Base-by-base conservation (phyloP, 2,797 vertebrate genomes). In the Siniperca undulata region DNA sequence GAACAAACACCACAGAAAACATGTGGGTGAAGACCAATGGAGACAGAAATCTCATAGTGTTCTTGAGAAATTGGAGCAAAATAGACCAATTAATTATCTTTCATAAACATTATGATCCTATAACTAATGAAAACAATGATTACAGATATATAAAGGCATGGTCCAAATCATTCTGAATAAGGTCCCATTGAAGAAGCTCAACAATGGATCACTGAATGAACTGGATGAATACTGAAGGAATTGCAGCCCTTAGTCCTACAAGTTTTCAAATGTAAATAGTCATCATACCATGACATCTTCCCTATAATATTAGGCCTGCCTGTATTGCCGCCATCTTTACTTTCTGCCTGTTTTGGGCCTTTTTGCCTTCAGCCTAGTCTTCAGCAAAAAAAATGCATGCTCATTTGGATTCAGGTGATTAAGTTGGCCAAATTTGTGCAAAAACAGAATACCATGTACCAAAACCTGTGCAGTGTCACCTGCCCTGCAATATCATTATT, bases 1-100 rank as follows among this genome's bases (percentile, higher is more conserved):
- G 20, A 65, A 59, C 46, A 67, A 61, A 77, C 74, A 58, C 40
- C 3, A 17, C 16, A 64, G 5, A 36, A 67, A 53, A 52, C 53
- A 61, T 24, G 38, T n/a, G 19, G 7, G 7, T 1, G 12, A 72
- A 50, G 14, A 40, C 52, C 22, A 77, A 10, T 3, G 48, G 38
- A 44, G 42, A 44, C 34, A 58, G 20, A 10, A 10, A 67, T 27
- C 1, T 44, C 19, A 42, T 27, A 20, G 34, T 5, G 11, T 24
- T 2, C 40, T 27, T 10, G 24, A 19, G 20, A 80, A 67, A 24
- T 11, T 30, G 7, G 13, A 64, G 36, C 17, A 40, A 42, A 42
- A 48, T 4, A 22, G 38, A 48, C 22, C 7, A n/a, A n/a, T 46
- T 53, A 3, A 12, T 73, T n/a, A 61, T 60, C 6, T 12, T 40